Percentiles rank a stretch among this genome's conserved stretches.
These are phyloP conservation scores for Bucorvus abyssinicus DNA, from an alignment of 2,797 vertebrate species.

Conservation along the genomic window DNA sequence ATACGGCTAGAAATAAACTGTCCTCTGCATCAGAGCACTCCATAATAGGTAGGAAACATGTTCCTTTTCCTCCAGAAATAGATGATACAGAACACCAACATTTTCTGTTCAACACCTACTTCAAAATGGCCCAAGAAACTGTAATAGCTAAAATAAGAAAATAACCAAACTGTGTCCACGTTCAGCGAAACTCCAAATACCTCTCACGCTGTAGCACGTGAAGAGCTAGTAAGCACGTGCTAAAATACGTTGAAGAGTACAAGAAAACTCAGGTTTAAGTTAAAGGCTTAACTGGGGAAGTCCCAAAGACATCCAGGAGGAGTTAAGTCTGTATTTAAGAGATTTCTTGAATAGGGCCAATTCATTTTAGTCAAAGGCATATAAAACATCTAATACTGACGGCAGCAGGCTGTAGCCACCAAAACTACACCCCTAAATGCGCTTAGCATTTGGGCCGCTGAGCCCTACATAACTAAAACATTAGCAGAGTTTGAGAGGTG, in stretches of 20 bases:
- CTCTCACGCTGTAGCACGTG: background rate
- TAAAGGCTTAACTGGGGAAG: background rate
- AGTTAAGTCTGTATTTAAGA: background rate
- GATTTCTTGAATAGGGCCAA: background rate
- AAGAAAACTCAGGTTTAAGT: background rate
- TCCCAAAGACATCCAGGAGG: background rate
- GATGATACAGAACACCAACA: background rate
- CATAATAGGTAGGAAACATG: conserved; percentile 49
- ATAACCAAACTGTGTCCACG: background rate
- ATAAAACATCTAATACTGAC: background rate
- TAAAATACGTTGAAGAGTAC: background rate
- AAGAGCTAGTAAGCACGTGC: background rate
- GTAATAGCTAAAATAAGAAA: conserved; percentile 3
- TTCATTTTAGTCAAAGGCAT: background rate
- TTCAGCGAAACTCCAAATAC: background rate
- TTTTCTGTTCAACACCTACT: conserved; percentile 42
- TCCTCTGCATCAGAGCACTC: conserved; percentile 12
- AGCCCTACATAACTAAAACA: background rate
- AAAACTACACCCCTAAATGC: background rate
- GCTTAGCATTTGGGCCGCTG: background rate
- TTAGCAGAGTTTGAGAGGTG: background rate
- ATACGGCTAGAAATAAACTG: conserved; percentile 52
- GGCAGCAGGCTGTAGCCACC: background rate
- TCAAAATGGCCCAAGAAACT: background rate
- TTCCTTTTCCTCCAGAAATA: conserved; percentile 32